Evolutionary conservation across 2,113 vertebrate species (phyloP).

Genomic region (Megalops atlanticus): DNA sequence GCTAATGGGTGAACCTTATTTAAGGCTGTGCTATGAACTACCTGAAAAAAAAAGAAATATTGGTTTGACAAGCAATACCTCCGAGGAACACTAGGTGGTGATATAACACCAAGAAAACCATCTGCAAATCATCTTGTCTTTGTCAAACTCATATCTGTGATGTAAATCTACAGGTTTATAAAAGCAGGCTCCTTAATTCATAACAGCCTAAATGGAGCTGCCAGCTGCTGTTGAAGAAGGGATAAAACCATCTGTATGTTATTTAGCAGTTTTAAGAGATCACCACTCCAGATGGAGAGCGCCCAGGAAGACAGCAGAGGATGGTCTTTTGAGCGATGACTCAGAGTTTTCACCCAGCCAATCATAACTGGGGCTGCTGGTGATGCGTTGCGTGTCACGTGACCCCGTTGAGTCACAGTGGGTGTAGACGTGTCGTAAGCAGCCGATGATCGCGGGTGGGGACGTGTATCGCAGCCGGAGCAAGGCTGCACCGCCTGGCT

Average conservation of each 20-base stretch:
- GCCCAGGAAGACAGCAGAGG: background rate
- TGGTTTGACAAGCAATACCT: background rate
- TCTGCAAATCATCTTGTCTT: background rate
- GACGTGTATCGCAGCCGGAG: background rate
- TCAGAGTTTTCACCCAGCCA: background rate
- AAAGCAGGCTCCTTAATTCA: background rate
- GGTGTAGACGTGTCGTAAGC: background rate
- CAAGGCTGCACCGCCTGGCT: background rate
- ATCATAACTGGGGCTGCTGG: background rate
- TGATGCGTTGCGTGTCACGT: background rate
- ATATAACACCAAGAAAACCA: background rate
- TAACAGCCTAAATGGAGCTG: background rate
- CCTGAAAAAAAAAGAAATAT: background rate
- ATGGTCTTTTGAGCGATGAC: background rate
- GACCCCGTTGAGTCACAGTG: background rate
- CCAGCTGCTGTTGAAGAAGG: background rate
- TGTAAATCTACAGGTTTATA: background rate
- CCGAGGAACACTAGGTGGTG: constrained; percentile 18
- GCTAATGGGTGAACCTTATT: background rate
- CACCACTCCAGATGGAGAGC: background rate
- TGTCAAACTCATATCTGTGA: too few species aligned
- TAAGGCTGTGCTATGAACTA: background rate
- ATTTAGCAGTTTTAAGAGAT: background rate
- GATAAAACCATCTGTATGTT: background rate
- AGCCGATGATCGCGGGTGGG: background rate